These are phyloP conservation scores for Chaetogeoica ovagalla DNA, from an alignment of 2,888 invertebrate species.

Conservation along the genomic window DNA sequence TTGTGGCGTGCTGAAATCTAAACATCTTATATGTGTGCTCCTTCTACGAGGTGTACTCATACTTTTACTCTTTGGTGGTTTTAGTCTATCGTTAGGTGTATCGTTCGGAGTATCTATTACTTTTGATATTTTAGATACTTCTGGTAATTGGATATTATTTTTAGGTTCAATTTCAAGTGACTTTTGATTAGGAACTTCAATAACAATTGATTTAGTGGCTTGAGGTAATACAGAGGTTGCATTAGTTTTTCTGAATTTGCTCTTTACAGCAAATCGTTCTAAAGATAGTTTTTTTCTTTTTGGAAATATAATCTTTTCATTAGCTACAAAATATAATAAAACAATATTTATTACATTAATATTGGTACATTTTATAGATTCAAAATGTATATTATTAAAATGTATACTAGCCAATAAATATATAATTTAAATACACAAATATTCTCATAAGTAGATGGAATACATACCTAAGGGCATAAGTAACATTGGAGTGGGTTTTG, in stretches of 20 bases:
- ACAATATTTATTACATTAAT: background rate
- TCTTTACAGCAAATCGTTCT: conserved; percentile 3
- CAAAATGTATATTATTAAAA: too few species aligned
- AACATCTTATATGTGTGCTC: conserved; percentile 46
- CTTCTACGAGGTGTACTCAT: conserved; percentile 48
- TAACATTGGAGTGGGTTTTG: conserved; percentile 12
- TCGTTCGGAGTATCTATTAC: conserved; percentile 11
- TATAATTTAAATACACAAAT: background rate
- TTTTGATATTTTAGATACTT: conserved; percentile 4
- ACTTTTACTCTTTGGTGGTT: conserved; percentile 47
- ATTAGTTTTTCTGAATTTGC: conserved; percentile 36
- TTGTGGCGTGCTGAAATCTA: conserved; percentile 46
- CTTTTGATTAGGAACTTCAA: conserved; percentile 49
- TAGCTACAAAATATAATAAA: conserved; percentile 8
- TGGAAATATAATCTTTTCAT: conserved; percentile 41
- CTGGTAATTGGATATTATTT: conserved; percentile 24
- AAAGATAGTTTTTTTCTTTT: conserved; percentile 32
- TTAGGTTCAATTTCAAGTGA: conserved; percentile 30
- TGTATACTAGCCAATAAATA: background rate
- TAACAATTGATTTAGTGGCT: conserved; percentile 24
- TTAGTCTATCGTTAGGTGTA: conserved; percentile 31
- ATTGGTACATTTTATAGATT: too few species aligned
- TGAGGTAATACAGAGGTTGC: background rate
- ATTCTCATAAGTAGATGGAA: background rate
- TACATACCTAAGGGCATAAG: conserved; percentile 11